phyloP scores from a whole-genome alignment of 2,113 vertebrate species.

The Phaetusa simplex region DNA sequence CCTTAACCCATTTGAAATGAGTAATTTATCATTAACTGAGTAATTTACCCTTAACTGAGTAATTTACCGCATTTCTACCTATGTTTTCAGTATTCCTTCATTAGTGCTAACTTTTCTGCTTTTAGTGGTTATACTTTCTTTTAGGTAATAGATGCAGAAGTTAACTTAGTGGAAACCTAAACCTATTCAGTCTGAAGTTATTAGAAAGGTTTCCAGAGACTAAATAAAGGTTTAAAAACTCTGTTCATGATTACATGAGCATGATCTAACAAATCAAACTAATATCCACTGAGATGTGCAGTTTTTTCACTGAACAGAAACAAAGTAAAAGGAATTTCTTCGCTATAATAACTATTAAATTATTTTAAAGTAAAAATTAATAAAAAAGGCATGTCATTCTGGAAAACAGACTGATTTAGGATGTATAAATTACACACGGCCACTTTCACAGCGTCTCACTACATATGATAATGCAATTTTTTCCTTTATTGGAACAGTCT shows the following conservation, averaged over 20 bases:
- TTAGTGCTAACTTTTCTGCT: background rate
- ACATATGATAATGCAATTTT: constrained; percentile 12
- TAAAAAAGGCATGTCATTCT: background rate
- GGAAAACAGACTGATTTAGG: constrained; percentile 25
- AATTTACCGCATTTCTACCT: background rate
- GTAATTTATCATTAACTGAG: background rate
- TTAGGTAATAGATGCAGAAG: background rate
- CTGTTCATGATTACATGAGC: background rate
- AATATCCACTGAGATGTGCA: background rate
- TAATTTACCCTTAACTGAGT: background rate
- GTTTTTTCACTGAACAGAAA: background rate
- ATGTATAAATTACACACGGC: constrained; percentile 27
- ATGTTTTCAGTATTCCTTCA: background rate
- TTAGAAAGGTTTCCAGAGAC: background rate
- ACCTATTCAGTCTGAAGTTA: background rate
- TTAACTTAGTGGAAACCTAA: background rate
- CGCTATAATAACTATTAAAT: background rate
- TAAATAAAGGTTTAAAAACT: background rate
- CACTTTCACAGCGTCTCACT: constrained; percentile 25
- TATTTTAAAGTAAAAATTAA: background rate
- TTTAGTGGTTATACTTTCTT: background rate
- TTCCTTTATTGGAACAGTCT: constrained; percentile 14
- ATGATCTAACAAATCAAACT: background rate
- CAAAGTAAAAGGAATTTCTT: background rate
- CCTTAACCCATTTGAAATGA: background rate